Evolutionary conservation across 37 sponge, comb jelly and placozoan genomes (phyloP), one percentile per base, ranked within the genome.

Genomic region (Spongilla lacustris): DNA sequence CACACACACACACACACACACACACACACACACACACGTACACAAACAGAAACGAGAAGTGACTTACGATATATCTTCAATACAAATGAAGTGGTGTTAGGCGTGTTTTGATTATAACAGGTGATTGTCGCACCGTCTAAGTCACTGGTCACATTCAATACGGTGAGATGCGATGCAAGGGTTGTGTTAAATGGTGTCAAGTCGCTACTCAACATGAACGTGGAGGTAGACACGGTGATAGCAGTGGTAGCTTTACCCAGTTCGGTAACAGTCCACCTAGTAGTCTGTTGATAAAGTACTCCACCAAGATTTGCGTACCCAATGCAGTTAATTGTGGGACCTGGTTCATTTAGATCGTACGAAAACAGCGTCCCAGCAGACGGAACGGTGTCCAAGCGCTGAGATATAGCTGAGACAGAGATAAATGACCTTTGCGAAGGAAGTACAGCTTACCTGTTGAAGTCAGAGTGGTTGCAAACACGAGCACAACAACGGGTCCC

Each of bases 31-130:
- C 41, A 41, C 41, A 41, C 41, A 41, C 41, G 6, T 6, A 41
- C 41, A 41, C 41, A 41, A 3, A 41, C 41, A 41, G 6, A 41
- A 41, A 3, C 41, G 3, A 3, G 41, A 6, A 41, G 41, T 6
- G 41, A 74, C 75, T 74, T 74, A 74, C 75, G 75, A 74, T 74
- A 74, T 33, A 32, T 74, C 26, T 27, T 74, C 75, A 74, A 21
- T 33, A 8, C 1, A 36, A 74, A 74, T 4, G 24, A 24, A 27
- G 75, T 36, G 5, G 8, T 23, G 75, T 33, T 24, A 24, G 23
- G 75, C 6, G 19, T 22, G 19, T 6, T 14, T 58, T 8, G 19
- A 58, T 58, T 58, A 17, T 8, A 58, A 34, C 75, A 74, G 75
- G 12, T 31, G 33, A 74, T 27, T 0, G 28, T 74, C 35, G 31